These are phyloP conservation scores for Ammodramus savannarum DNA, from an alignment of 2,113 vertebrate genomes.

Conservation along the genomic window DNA sequence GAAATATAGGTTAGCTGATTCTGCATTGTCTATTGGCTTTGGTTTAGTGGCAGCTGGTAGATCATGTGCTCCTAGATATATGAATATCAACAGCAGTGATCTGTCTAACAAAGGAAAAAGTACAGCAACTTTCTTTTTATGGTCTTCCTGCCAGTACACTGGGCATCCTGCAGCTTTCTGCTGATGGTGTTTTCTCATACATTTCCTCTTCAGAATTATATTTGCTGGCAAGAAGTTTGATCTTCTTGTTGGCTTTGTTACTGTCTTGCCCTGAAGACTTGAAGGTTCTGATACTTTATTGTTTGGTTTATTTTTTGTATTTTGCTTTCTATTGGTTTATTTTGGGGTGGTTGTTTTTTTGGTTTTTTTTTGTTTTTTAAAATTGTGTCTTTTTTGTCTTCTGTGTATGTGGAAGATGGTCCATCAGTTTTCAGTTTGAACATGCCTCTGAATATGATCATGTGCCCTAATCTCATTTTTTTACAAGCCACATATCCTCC, in stretches of 20 bases:
- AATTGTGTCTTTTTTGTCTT: not conserved
- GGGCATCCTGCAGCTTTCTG: not conserved
- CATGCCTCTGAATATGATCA: not conserved
- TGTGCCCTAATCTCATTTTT: not conserved
- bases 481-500: not conserved
- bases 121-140: not conserved
- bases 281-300: not conserved
- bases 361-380: not conserved
- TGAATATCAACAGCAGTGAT: not conserved
- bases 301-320: not conserved
- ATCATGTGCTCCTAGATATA: not conserved
- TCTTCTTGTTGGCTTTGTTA: not conserved
- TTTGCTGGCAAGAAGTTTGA: not conserved
- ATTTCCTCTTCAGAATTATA: not conserved
- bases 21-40: fast-evolving
- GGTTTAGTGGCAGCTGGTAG: not conserved
- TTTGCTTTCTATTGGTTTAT: not conserved
- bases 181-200: not conserved
- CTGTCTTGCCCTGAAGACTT: not conserved
- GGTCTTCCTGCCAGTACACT: not conserved
- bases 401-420: not conserved
- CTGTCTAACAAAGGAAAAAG: not conserved
- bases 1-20: not conserved
- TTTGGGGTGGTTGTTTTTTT: not conserved
- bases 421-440: not conserved